These are phyloP conservation scores for Leptinotarsa rubiginosa DNA, from an alignment of 2,888 invertebrate genomes.

Conservation along the genomic window DNA sequence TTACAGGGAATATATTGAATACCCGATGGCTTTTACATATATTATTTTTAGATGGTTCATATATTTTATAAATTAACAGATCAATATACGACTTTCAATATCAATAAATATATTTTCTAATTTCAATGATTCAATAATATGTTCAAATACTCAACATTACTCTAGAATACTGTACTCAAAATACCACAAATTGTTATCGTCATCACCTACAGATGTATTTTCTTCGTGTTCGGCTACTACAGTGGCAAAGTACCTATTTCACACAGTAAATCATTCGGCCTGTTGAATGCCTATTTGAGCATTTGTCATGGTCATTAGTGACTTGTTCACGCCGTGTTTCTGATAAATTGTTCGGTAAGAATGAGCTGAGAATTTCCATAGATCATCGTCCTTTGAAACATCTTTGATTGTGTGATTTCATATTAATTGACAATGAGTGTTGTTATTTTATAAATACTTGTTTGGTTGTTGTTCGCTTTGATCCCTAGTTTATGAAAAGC, in stretches of 20 bases:
- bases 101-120: too few relatives aligned
- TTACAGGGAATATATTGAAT: too few relatives aligned
- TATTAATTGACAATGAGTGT: not conserved
- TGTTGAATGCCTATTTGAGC: conserved; percentile 54
- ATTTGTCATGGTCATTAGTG: conserved; percentile 50
- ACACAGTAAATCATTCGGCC: conserved; percentile 57
- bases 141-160: too few relatives aligned
- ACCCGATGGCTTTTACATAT: too few relatives aligned
- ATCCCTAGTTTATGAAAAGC: too few relatives aligned
- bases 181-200: too few relatives aligned
- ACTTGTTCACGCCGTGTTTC: conserved; percentile 34
- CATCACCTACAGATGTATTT: not conserved
- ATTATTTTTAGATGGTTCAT: too few relatives aligned
- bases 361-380: conserved; percentile 32
- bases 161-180: too few relatives aligned
- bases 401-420: not conserved
- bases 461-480: too few relatives aligned
- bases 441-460: not conserved
- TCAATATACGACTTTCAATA: too few relatives aligned
- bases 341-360: conserved; percentile 45
- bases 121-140: too few relatives aligned
- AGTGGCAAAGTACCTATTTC: conserved; percentile 42
- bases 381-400: not conserved
- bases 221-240: conserved; percentile 8
- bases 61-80: too few relatives aligned